These are phyloP conservation scores for Urosaurus nigricauda DNA, from an alignment of 2,797 vertebrate genomes.

Conservation along the genomic window DNA sequence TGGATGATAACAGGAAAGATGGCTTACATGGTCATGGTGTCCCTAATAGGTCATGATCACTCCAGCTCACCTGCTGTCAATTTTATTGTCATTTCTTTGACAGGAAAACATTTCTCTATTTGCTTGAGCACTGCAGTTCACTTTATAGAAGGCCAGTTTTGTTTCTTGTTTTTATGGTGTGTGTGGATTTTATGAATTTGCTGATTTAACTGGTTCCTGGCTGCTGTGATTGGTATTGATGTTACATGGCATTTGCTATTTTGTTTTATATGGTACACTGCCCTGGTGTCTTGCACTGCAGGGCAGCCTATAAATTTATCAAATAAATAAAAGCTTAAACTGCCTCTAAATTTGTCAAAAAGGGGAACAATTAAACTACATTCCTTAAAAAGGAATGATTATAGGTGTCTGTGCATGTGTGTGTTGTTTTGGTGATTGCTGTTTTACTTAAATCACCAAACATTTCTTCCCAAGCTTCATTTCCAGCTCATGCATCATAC, in stretches of 20 bases:
- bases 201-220: slow-evolving; percentile 2
- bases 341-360: too few relatives aligned
- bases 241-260: background rate
- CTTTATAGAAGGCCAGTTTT: background rate
- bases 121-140: background rate
- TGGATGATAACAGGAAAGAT: background rate
- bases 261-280: background rate
- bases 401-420: too few relatives aligned
- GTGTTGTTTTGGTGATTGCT: background rate
- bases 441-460: background rate
- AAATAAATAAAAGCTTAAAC: too few relatives aligned
- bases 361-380: too few relatives aligned
- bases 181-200: background rate
- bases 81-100: background rate
- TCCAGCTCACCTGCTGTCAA: background rate
- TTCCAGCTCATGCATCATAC: slow-evolving; percentile 25
- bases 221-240: background rate
- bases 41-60: background rate
- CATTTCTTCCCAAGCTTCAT: slow-evolving; percentile 16
- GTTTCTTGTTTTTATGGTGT: background rate
- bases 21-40: background rate
- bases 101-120: background rate
- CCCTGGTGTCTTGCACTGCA: background rate
- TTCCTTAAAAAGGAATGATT: too few relatives aligned
- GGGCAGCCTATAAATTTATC: background rate